Base-by-base conservation (phyloP, 2,888 invertebrate species). In the Mythimna albipuncta region DNA sequence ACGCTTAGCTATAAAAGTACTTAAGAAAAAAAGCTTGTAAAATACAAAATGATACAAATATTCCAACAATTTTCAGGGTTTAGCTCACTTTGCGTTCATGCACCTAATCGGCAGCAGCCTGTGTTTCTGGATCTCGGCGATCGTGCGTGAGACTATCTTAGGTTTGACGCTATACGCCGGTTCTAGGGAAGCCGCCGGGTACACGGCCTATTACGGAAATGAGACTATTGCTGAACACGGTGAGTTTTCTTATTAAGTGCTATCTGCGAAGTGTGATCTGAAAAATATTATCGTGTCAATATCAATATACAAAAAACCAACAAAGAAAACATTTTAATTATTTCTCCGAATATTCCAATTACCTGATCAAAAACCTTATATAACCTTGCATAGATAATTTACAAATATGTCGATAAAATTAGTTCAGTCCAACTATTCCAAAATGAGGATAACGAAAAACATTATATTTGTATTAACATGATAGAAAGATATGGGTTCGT, bases 51-150 rank as follows among this genome's bases (percentile, higher is more conserved):
- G n/a, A 44, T 21, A 76, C 0, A 41, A 58, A 21, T 21, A 21
- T 72, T 11, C 11, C 11, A 19, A 19, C 4, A 6, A 44, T 68
- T 88, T 88, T 75, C 90, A 96, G 94, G 96, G 96, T 69, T 81
- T 98, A 50, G 97, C 98, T 1, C 96, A 97, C 75, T 97, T 98
- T 85, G 98, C 97, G 6, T 94, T 98, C 75, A 98, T 98, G 98
- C 98, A 98, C 90, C 97, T 98, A 93, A 97, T 98, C 44, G 97
- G 98, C 0, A 97, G 98, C 73, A 98, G 98, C 87, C 92, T 98
- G n/a, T 98, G 98, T 88, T 97, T 98, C 88, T 98, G 98, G 98
- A 92, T 98, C n/a, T 97, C 97, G 89, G 98, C 98, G 4, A 98
- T 98, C 77, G 96, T 98, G 19, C 96, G 97, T 72, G 98, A 98